Conservation (phyloP, 1,140 invertebrate species). For the Pogonomyrmex barbatus region DNA sequence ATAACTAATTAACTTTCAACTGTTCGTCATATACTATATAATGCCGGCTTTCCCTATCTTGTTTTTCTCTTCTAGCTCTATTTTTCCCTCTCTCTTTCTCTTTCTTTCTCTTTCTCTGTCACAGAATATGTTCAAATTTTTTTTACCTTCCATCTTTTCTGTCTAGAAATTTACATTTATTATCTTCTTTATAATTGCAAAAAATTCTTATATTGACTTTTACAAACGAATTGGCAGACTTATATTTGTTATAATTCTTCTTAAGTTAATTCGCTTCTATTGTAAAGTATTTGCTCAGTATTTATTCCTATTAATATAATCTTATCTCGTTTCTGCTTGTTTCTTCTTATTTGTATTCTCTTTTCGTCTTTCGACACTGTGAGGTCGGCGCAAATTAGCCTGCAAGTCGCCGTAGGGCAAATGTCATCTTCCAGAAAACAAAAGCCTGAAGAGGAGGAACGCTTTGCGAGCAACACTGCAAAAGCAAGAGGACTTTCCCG, state of each 20-base stretch:
- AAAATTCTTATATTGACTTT: background rate
- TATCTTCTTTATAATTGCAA: slow-evolving; percentile 12
- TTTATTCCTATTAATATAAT: slow-evolving; percentile 26
- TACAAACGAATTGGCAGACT: slow-evolving; percentile 1
- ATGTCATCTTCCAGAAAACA: slow-evolving; percentile 47
- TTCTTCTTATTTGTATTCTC: slow-evolving; percentile 38
- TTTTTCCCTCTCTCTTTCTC: slow-evolving; percentile 7
- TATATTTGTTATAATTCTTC: background rate
- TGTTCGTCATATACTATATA: slow-evolving; percentile 24
- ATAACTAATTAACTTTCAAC: slow-evolving; percentile 57
- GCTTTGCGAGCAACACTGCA: slow-evolving; percentile 23
- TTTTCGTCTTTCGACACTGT: slow-evolving; percentile 14
- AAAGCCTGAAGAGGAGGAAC: slow-evolving; percentile 49
- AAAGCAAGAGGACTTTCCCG: slow-evolving; percentile 38
- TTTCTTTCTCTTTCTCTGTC: slow-evolving; percentile 1
- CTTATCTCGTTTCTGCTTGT: slow-evolving; percentile 18
- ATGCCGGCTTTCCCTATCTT: slow-evolving; percentile 20
- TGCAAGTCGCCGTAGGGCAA: slow-evolving; percentile 31
- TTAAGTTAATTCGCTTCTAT: slow-evolving; percentile 10
- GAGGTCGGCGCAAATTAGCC: slow-evolving; percentile 46
- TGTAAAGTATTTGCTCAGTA: slow-evolving; percentile 6
- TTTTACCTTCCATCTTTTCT: background rate
- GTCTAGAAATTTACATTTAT: background rate
- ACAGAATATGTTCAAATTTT: background rate
- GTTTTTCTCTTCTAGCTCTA: slow-evolving; percentile 28